Conservation (phyloP, 2,113 vertebrate species). For the Peucedramus taeniatus region DNA sequence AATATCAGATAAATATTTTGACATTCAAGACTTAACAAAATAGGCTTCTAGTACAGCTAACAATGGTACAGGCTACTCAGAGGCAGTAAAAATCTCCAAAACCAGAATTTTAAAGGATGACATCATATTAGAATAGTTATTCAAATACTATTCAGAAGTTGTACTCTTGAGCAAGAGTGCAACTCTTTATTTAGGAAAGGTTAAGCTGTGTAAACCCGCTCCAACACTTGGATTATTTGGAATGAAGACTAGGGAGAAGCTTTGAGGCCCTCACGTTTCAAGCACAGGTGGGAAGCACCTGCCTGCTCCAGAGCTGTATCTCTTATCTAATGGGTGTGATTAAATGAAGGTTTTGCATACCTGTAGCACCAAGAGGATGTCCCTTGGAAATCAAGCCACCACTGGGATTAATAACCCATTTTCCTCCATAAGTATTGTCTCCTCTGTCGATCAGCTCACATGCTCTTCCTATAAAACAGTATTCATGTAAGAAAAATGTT, state of each 20-base stretch:
- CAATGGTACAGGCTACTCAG: background rate
- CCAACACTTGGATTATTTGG: background rate
- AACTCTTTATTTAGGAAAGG: background rate
- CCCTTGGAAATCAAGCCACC: conserved; percentile 98
- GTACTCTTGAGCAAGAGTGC: background rate
- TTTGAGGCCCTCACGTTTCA: background rate
- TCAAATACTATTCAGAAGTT: background rate
- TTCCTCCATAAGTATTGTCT: conserved; percentile 95
- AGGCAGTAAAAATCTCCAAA: background rate
- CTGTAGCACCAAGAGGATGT: conserved; percentile 96
- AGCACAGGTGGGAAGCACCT: background rate
- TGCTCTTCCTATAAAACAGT: conserved; percentile 78
- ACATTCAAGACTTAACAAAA: background rate
- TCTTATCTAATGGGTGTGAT: background rate
- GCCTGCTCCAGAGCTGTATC: background rate
- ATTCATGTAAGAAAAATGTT: background rate
- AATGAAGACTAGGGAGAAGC: background rate
- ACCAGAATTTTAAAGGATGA: background rate
- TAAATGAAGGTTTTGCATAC: conserved; percentile 52
- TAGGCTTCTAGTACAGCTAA: background rate
- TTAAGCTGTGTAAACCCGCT: background rate
- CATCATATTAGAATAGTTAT: background rate
- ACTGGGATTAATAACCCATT: conserved; percentile 96
- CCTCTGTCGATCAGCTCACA: conserved; percentile 91
- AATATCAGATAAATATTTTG: background rate